A percentile compares a stretch with the other conserved stretches of the same genome.
These are phyloP conservation scores for Ernsta delagoae DNA, from an alignment of 2,888 invertebrate genomes.

Conservation along the genomic window DNA sequence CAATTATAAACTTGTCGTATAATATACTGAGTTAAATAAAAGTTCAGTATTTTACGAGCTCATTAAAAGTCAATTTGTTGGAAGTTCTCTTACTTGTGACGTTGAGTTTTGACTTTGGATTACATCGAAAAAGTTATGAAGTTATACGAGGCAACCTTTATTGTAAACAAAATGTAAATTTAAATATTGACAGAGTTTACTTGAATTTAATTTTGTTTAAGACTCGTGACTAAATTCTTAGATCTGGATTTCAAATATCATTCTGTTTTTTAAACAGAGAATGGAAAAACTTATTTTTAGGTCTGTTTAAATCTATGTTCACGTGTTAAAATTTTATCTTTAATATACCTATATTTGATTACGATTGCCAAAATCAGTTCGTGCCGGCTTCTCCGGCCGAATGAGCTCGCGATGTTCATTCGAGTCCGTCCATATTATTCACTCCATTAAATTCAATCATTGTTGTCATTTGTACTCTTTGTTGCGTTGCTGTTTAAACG, in stretches of 20 bases:
- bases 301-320: no score
- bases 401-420: slow-evolving; percentile 15
- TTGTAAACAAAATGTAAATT: no score
- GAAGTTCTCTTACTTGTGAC: background rate
- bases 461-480: slow-evolving; percentile 23
- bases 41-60: background rate
- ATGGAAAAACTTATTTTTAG: no score
- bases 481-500: background rate
- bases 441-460: slow-evolving; percentile 27
- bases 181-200: no score
- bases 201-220: no score
- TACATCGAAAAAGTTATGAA: background rate
- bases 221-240: no score
- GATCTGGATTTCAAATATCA: no score
- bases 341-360: background rate
- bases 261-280: no score
- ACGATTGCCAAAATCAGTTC: background rate
- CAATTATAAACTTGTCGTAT: background rate
- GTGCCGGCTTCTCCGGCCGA: background rate
- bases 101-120: background rate
- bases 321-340: background rate
- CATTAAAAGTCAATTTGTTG: slow-evolving; percentile 4
- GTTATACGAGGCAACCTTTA: no score
- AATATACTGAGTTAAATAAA: background rate
- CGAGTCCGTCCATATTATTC: slow-evolving; percentile 19